A percentile compares a stretch with the other conserved stretches of the same genome.
Evolutionary conservation across 2,888 invertebrate species (phyloP).

Genomic region (Metallyticus violacea): DNA sequence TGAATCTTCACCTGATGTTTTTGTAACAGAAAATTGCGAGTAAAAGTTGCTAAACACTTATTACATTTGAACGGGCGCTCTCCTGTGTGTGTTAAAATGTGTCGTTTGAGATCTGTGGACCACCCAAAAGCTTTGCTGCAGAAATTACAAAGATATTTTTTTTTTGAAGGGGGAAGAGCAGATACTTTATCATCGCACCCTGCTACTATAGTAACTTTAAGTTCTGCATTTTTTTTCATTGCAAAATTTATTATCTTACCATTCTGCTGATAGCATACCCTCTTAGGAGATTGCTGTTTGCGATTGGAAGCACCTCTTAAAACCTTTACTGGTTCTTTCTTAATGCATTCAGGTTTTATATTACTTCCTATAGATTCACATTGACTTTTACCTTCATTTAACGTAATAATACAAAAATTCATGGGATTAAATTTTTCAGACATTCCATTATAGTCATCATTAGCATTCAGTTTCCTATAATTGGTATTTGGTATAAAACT

Average conservation of each 20-base stretch:
- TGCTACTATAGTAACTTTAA: not conserved
- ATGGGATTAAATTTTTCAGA: constrained; percentile 40
- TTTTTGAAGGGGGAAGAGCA: constrained; percentile 29
- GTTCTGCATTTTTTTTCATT: not conserved
- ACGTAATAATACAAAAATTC: constrained; percentile 42
- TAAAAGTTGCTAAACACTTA: constrained; percentile 45
- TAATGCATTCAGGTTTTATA: not conserved
- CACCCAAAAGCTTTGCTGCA: constrained; percentile 47
- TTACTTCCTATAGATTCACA: not conserved
- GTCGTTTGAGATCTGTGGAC: constrained; percentile 48
- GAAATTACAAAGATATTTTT: constrained; percentile 44
- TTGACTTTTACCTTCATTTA: constrained; percentile 36
- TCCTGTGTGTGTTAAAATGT: constrained; percentile 47
- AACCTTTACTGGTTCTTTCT: constrained; percentile 2
- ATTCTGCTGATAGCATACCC: constrained; percentile 24
- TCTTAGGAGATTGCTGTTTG: constrained; percentile 34
- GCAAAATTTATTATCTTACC: not conserved
- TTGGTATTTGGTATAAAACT: not conserved
- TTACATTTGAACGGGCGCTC: constrained; percentile 47
- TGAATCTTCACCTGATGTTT: constrained; percentile 45
- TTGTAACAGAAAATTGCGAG: constrained; percentile 47
- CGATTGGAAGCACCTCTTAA: constrained; percentile 28
- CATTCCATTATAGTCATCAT: not conserved
- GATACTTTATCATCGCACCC: not conserved
- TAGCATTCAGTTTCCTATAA: not conserved